Evolutionary conservation across 2,797 vertebrate genomes (phyloP).

Genomic region (Lepidocolaptes lacrymiger): DNA sequence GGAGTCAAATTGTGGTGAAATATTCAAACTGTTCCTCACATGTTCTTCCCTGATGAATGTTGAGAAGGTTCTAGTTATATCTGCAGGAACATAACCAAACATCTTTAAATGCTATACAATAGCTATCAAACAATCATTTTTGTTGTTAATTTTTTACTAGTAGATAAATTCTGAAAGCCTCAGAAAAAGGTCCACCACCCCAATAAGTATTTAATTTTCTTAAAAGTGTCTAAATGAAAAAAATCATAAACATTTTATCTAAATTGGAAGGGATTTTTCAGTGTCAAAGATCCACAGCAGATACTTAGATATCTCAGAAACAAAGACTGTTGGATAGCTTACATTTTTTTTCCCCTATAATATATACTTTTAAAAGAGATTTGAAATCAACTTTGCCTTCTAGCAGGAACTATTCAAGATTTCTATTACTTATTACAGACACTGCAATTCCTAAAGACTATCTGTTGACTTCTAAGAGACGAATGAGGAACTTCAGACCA

Average conservation of each 20-base stretch:
- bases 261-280: not conserved
- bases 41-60: not conserved
- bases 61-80: not conserved
- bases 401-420: not conserved
- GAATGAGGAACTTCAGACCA: not conserved
- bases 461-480: not conserved
- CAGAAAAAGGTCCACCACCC: not conserved
- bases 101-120: not conserved
- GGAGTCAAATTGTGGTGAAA: not conserved
- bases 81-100: not conserved
- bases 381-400: not conserved
- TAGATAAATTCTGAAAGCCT: not conserved
- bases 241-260: not conserved
- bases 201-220: not conserved
- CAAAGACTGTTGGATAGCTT: not conserved
- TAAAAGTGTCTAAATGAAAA: not conserved
- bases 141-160: not conserved
- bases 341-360: not conserved
- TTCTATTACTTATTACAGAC: not conserved
- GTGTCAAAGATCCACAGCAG: not conserved
- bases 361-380: not conserved
- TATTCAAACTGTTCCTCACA: not conserved
- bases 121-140: not conserved
- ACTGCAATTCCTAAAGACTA: not conserved
- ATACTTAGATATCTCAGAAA: not conserved